These are phyloP conservation scores for Pachyrhynchus sulphureomaculatus DNA, from an alignment of 1,140 invertebrate genomes.

Conservation along the genomic window DNA sequence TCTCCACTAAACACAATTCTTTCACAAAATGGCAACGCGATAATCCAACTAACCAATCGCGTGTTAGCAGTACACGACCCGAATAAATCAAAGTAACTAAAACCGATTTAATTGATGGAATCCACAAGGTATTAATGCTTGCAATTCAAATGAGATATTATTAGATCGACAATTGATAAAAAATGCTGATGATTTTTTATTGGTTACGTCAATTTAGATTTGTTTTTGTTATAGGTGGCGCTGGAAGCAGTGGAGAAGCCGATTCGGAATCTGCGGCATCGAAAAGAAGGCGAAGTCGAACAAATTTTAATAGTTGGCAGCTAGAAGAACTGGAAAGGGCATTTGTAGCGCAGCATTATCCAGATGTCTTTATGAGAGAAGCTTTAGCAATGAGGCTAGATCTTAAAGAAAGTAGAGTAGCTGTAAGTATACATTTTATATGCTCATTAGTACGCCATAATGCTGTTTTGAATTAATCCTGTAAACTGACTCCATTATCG, in stretches of 20 bases:
- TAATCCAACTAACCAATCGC: not conserved
- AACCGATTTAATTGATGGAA: conserved; percentile 15
- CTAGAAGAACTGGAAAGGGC: conserved; percentile 96
- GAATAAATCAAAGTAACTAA: conserved; percentile 19
- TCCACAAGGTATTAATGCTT: conserved; percentile 16
- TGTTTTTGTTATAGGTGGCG: conserved; percentile 44
- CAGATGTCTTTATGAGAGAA: conserved; percentile 98
- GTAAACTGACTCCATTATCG: no score
- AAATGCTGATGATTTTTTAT: conserved; percentile 3
- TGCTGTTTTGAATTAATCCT: no score
- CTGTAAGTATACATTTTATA: conserved; percentile 69
- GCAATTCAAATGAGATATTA: conserved; percentile 1
- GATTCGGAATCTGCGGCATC: conserved; percentile 67
- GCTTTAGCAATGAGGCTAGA: conserved; percentile 92
- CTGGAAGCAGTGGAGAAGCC: conserved; percentile 58
- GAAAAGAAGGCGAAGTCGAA: conserved; percentile 86
- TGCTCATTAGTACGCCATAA: not conserved
- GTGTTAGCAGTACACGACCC: not conserved
- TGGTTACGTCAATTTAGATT: conserved; percentile 12
- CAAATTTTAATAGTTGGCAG: conserved; percentile 99
- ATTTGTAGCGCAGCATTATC: conserved; percentile 96
- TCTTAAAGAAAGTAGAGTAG: conserved; percentile 96
- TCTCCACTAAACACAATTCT: not conserved
- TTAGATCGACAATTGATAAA: not conserved
- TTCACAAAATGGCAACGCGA: conserved; percentile 4